Base-by-base conservation (phyloP, 2,888 invertebrate species). In the Selenia dentaria region DNA sequence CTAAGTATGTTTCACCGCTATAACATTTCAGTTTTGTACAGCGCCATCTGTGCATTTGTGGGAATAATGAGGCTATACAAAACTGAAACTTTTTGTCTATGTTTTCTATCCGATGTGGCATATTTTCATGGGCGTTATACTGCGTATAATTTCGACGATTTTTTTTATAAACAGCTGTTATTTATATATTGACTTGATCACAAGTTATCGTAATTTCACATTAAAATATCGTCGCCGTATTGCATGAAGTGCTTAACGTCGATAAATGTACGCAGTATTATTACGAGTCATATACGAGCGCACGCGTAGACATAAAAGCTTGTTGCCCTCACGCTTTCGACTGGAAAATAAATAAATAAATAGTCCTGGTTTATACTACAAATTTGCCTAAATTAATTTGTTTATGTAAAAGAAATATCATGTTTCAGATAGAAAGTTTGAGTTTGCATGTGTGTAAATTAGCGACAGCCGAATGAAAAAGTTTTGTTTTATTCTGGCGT, bases 261-360 rank as follows among this genome's bases (percentile, higher is more conserved):
- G 34, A 42, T 18, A 35, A 41, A 24, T 53, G 50, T 54, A 54
- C 48, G 51, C 42, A 45, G 25, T 36, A 51, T 54, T 48, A 45
- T 45, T 47, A 56, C 45, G 40, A 35, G 45, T 45, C 54, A 67
- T 59, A 58, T 49, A 54, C 55, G 57, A 66, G 58, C 65, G 67
- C 70, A 66, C 71, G 63, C 62, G 55, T 74, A 70, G 69, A 6
- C 46, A 24, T 22, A 27, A n/a, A 37, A 32, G 55, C 54, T 57
- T 47, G 36, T 44, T 48, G 42, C 51, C 52, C 42, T 4, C 51
- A 32, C 56, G 41, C 55, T 9, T 51, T 34, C 39, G 48, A 36
- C 49, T 54, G 42, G n/a, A 43, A 52, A 48, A 41, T 31, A 46
- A 36, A 33, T 10, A 6, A 35, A 39, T 6, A 22, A 6, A 22